A percentile compares a stretch with the other conserved stretches of the same genome.
These are phyloP conservation scores for Aradophagus sp. DNA, from an alignment of 1,140 invertebrate species.

Conservation along the genomic window DNA sequence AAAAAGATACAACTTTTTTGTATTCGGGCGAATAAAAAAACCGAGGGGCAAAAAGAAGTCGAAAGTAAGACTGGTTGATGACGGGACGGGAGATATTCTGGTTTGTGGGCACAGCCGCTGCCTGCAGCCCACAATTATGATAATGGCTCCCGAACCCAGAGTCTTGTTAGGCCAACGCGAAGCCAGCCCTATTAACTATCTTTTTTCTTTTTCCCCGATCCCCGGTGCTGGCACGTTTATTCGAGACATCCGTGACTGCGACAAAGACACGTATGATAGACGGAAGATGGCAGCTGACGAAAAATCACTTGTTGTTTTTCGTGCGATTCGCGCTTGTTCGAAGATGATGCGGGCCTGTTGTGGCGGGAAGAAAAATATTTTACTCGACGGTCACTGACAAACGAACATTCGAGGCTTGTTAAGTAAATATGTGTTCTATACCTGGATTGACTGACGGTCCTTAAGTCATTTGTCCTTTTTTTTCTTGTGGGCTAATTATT, in stretches of 20 bases:
- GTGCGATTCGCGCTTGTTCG: constrained; percentile 1
- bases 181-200: constrained; percentile 69
- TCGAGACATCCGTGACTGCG: constrained; percentile 8
- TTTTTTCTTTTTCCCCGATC: constrained; percentile 60
- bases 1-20: constrained; percentile 58
- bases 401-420: constrained; percentile 15
- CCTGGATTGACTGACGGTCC: constrained; percentile 11
- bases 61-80: constrained; percentile 64
- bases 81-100: constrained; percentile 74
- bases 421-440: constrained; percentile 33
- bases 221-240: constrained; percentile 9
- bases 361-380: constrained; percentile 23
- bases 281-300: constrained; percentile 15
- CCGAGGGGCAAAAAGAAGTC: constrained; percentile 42
- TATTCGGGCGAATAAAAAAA: constrained; percentile 15
- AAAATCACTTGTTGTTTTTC: constrained; percentile 30
- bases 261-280: constrained; percentile 26
- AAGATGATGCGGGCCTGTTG: constrained; percentile 11
- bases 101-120: constrained; percentile 74
- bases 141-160: constrained; percentile 71
- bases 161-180: constrained; percentile 73
- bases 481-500: constrained; percentile 22
- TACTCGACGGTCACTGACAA: constrained; percentile 18
- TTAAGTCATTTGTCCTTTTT: constrained; percentile 26
- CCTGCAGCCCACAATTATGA: constrained; percentile 75